These are phyloP conservation scores for Todus mexicanus DNA, from an alignment of 2,797 vertebrate species.

Conservation along the genomic window DNA sequence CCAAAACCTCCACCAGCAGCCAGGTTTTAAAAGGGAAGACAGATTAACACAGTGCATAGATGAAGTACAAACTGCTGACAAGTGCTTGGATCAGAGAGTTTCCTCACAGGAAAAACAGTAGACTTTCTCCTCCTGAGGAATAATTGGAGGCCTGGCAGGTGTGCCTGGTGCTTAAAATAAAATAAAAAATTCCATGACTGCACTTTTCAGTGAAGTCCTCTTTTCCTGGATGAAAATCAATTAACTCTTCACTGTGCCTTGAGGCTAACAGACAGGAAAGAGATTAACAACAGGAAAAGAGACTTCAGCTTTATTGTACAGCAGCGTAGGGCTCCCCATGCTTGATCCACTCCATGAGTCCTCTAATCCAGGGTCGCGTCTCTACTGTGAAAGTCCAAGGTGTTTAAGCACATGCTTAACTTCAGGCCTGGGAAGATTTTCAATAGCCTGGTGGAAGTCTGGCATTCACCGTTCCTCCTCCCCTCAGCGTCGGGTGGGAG, in stretches of 20 bases:
- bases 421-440: conserved; percentile 46
- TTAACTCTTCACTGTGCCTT: conserved; percentile 68
- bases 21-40: conserved; percentile 15
- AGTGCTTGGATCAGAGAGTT: conserved; percentile 61
- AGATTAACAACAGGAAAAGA: conserved; percentile 68
- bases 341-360: conserved; percentile 40
- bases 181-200: conserved; percentile 64
- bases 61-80: conserved; percentile 31
- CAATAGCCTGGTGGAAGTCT: conserved; percentile 37
- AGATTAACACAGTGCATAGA: conserved; percentile 34
- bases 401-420: conserved; percentile 49
- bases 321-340: conserved; percentile 23
- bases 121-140: conserved; percentile 66
- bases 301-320: conserved; percentile 60
- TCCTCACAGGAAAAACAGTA: conserved; percentile 67
- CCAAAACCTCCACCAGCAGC: not conserved
- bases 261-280: conserved; percentile 69
- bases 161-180: conserved; percentile 63
- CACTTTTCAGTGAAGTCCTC: conserved; percentile 63
- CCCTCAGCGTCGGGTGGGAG: not conserved
- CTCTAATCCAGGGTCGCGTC: conserved; percentile 12
- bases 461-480: not conserved
- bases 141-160: conserved; percentile 67
- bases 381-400: not conserved
- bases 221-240: conserved; percentile 69